Base-by-base conservation (phyloP, 2,888 invertebrate genomes). In the Serripes groenlandicus region DNA sequence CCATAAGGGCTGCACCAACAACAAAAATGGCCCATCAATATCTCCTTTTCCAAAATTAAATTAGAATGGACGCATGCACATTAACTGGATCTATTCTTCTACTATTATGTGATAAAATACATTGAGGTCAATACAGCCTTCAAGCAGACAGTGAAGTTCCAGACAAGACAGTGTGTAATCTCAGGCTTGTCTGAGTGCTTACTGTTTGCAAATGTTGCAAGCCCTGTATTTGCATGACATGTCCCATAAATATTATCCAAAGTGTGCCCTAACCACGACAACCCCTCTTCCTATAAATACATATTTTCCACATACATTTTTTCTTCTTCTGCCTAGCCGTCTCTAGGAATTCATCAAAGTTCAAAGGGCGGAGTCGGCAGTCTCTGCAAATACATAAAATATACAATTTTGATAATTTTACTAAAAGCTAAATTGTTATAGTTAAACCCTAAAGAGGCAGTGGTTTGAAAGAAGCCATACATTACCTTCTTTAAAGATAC, bases 381-480 rank as follows among this genome's bases (percentile, higher is more conserved):
- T 75, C 75, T 37, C 30, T 54, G 26, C 32, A 75, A 68, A 75
- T 68, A 70, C 52, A 71, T 69, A 78, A 77, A 72, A 77, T 83
- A 74, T 79, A 77, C 64, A 82, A 78, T 80, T 80, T 80, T 83
- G 74, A 77, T 86, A 81, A 86, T 83, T 86, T 82, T 72, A 86
- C 78, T 86, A 86, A 86, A 86, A 83, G 85, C 82, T 79, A 80
- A 86, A 86, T 82, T 80, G 78, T 78, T 77, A 78, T 28, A 28
- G 60, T 68, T 42, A 68, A 68, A 68, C 56, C 37, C 68, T 75
- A 75, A 66, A 75, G 68, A 75, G 75, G 68, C 75, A 56, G 68
- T 68, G 68, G 28, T 68, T 75, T 81, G 77, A 78, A 71, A 78
- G 77, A 71, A 78, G 28, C 56, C 71, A 72, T 78, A 71, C 32